These are phyloP conservation scores for Benthosema pterotum DNA, from an alignment of 2,797 vertebrate species.

Conservation along the genomic window DNA sequence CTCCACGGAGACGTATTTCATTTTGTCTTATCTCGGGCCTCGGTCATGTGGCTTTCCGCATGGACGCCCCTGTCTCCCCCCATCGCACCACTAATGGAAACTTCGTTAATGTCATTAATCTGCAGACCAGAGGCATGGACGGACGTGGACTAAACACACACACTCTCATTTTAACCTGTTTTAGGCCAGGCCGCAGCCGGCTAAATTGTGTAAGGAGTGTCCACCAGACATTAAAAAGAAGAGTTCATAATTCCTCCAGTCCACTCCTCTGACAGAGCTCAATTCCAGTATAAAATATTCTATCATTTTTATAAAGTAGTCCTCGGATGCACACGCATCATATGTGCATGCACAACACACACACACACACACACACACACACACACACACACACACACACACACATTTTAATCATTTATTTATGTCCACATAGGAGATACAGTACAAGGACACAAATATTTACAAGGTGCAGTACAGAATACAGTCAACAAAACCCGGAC, in stretches of 20 bases:
- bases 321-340: not conserved
- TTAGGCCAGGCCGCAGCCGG: constrained; percentile 46
- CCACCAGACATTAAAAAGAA: constrained; percentile 3
- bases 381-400: constrained; percentile 12
- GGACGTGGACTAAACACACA: constrained; percentile 89
- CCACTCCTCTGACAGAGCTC: no score
- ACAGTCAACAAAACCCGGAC: no score
- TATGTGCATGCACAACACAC: no score
- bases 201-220: constrained; percentile 41
- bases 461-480: no score
- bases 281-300: no score
- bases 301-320: no score
- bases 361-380: no score
- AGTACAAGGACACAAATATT: no score
- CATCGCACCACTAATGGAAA: constrained; percentile 90
- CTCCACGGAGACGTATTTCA: constrained; percentile 94
- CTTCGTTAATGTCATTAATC: constrained; percentile 99
- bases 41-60: constrained; percentile 97
- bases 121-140: constrained; percentile 75
- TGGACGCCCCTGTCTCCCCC: constrained; percentile 92
- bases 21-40: constrained; percentile 96
- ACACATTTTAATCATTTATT: no score
- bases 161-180: constrained; percentile 58
- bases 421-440: no score
- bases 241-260: no score